Evolutionary conservation across 2,888 invertebrate genomes (phyloP).

Genomic region (Phasia obesa): DNA sequence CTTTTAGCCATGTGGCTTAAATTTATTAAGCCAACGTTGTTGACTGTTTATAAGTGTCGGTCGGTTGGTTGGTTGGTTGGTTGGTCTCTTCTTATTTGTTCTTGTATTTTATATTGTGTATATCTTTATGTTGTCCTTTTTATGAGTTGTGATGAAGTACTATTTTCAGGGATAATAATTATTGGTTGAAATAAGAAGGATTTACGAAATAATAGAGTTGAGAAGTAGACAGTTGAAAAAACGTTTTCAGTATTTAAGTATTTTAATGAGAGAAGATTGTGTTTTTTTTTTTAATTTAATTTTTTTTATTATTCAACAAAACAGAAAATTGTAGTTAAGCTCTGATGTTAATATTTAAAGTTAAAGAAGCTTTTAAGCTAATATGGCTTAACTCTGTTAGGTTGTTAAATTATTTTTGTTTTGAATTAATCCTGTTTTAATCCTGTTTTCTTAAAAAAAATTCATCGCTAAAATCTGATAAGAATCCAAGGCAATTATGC

Average conservation of each 20-base stretch:
- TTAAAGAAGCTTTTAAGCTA: too few relatives aligned
- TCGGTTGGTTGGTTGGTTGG: not conserved
- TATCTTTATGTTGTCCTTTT: constrained; percentile 19
- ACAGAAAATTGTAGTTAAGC: too few relatives aligned
- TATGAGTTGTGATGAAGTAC: not conserved
- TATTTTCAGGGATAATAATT: not conserved
- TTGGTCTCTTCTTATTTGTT: not conserved
- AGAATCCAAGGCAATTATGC: too few relatives aligned
- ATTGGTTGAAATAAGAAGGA: constrained; percentile 23
- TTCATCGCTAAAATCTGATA: too few relatives aligned
- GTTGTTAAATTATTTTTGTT: too few relatives aligned
- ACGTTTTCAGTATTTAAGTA: not conserved
- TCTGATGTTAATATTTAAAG: too few relatives aligned
- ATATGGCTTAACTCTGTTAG: too few relatives aligned
- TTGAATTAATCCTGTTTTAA: too few relatives aligned
- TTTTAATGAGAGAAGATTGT: not conserved
- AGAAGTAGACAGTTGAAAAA: not conserved
- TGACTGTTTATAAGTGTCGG: constrained; percentile 36
- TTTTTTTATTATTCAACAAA: too few relatives aligned
- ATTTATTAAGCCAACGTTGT: constrained; percentile 57
- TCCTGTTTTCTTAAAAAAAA: too few relatives aligned
- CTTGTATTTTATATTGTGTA: not conserved
- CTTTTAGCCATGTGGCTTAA: constrained; percentile 43
- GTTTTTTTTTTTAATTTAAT: not conserved
- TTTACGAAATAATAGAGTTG: not conserved